phyloP scores from a whole-genome alignment of 1,140 invertebrate species.

The Battus philenor region DNA sequence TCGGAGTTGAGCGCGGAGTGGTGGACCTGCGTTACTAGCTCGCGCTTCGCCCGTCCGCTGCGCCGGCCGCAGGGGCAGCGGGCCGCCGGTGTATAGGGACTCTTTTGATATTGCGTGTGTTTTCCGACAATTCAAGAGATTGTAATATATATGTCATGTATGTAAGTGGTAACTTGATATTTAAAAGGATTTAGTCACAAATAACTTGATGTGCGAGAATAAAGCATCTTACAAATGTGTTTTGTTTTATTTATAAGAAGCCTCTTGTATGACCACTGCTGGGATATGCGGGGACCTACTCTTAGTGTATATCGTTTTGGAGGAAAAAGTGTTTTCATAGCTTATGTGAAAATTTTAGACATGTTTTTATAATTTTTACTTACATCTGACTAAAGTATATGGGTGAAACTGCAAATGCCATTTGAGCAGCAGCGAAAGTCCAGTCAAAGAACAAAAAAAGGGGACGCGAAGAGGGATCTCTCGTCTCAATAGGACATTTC shows the following conservation, averaged over 20 bases:
- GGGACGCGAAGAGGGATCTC: too few relatives aligned
- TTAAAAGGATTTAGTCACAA: conserved; percentile 8
- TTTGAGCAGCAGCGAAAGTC: too few relatives aligned
- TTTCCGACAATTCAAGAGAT: neutral
- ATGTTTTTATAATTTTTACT: too few relatives aligned
- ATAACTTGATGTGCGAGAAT: conserved; percentile 8
- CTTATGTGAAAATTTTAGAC: too few relatives aligned
- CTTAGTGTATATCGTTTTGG: too few relatives aligned
- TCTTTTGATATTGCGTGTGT: neutral
- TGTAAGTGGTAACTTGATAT: conserved; percentile 9
- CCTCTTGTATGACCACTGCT: too few relatives aligned
- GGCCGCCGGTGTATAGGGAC: neutral
- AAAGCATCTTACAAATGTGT: neutral
- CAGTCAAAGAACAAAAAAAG: too few relatives aligned
- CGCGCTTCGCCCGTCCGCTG: neutral
- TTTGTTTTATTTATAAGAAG: conserved; percentile 8
- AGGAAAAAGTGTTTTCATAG: too few relatives aligned
- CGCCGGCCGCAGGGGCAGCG: neutral
- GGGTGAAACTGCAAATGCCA: too few relatives aligned
- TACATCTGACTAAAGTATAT: too few relatives aligned
- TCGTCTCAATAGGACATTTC: too few relatives aligned
- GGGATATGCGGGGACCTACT: too few relatives aligned
- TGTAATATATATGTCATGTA: conserved; percentile 2
- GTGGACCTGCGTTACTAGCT: conserved; percentile 9
- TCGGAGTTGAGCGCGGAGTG: neutral